phyloP scores from a whole-genome alignment of 2,797 vertebrate genomes.

The Tapirus indicus region DNA sequence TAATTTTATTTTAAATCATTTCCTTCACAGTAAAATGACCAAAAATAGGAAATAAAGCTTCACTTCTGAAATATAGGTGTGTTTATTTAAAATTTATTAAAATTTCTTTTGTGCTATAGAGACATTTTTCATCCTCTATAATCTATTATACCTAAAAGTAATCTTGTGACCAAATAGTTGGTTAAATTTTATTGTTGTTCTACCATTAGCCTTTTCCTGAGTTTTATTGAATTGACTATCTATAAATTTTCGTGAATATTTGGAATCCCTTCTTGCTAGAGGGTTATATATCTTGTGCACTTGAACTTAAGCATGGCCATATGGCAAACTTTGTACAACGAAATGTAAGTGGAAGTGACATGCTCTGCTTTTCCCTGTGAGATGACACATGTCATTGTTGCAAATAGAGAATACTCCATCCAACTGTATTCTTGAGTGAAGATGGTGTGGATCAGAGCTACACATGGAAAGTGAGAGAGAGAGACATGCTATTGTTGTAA shows the following conservation, averaged over 20 bases:
- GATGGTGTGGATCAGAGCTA: neutral
- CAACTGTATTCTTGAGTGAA: neutral
- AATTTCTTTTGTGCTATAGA: neutral
- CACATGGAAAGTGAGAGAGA: neutral
- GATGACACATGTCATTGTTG: neutral
- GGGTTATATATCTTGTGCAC: neutral
- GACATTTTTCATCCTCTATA: neutral
- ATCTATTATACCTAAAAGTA: neutral
- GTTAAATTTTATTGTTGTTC: neutral
- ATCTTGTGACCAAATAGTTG: neutral
- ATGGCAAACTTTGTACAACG: neutral
- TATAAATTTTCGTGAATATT: neutral
- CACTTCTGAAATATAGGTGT: neutral
- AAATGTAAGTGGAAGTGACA: neutral
- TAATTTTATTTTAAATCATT: neutral
- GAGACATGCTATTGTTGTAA: neutral
- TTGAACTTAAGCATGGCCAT: neutral
- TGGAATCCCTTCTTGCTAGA: neutral
- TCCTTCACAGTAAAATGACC: neutral
- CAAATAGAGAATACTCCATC: neutral
- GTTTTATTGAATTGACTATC: neutral
- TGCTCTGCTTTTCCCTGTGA: neutral
- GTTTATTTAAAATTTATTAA: neutral
- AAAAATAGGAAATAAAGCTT: neutral
- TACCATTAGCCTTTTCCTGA: neutral